phyloP scores from a whole-genome alignment of 2,113 vertebrate species.

The Cheilinus undulatus region DNA sequence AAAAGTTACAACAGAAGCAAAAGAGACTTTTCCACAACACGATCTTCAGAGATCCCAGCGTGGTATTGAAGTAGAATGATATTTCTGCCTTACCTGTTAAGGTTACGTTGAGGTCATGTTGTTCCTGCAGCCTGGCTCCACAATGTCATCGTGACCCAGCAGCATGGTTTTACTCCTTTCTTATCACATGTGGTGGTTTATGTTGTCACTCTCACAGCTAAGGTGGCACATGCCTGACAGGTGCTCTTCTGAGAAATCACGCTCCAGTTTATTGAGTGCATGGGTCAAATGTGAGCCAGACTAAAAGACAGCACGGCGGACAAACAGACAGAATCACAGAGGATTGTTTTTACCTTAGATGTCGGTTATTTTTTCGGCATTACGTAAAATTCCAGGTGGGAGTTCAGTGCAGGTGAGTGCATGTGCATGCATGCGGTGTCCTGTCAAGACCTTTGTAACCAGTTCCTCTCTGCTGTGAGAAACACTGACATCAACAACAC shows the following conservation, averaged over 20 bases:
- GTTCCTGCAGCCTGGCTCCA: not conserved
- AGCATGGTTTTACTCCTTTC: not conserved
- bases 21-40: not conserved
- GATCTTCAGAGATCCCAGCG: too few relatives aligned
- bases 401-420: not conserved
- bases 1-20: not conserved
- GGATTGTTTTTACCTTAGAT: not conserved
- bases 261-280: not conserved
- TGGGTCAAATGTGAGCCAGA: not conserved
- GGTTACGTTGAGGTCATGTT: constrained; percentile 27
- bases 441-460: constrained; percentile 35
- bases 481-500: not conserved
- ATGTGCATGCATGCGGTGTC: not conserved
- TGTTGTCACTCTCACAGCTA: constrained; percentile 4
- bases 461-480: not conserved
- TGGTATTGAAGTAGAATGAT: not conserved
- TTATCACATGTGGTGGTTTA: not conserved
- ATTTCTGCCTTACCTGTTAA: constrained; percentile 3
- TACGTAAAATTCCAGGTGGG: not conserved
- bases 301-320: not conserved
- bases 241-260: not conserved
- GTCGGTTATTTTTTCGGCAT: not conserved
- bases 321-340: not conserved
- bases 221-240: not conserved
- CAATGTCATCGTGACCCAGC: not conserved